Percentiles rank a stretch among this genome's conserved stretches.
phyloP scores from a whole-genome alignment of 2,113 vertebrate genomes.

The Nesogale talazaci region DNA sequence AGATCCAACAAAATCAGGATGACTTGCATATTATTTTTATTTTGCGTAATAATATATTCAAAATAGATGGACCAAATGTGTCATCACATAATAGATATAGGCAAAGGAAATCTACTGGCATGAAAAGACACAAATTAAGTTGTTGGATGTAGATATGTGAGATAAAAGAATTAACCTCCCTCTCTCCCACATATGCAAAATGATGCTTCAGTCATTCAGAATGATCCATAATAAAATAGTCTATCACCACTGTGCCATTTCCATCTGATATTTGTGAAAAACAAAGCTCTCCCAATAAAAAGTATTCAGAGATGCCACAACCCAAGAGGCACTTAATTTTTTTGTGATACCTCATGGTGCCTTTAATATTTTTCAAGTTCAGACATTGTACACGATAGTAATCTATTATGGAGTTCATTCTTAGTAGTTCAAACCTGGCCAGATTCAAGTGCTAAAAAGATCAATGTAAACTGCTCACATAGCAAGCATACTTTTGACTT shows the following conservation, averaged over 20 bases:
- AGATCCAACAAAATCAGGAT: not conserved
- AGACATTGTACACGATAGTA: slow-evolving; percentile 35
- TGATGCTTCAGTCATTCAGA: slow-evolving; percentile 17
- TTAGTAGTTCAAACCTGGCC: slow-evolving; percentile 53
- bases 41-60: not conserved
- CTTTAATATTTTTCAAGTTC: slow-evolving; percentile 64
- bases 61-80: not conserved
- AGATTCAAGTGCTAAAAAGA: slow-evolving; percentile 65
- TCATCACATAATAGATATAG: not conserved
- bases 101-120: not conserved
- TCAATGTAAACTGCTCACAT: slow-evolving; percentile 63
- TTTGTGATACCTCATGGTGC: slow-evolving; percentile 54
- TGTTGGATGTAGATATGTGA: not conserved
- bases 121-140: slow-evolving; percentile 22
- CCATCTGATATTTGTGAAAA: slow-evolving; percentile 15
- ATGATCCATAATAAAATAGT: slow-evolving; percentile 36
- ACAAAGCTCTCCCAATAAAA: slow-evolving; percentile 67
- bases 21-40: not conserved
- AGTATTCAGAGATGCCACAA: not conserved
- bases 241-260: not conserved
- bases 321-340: slow-evolving; percentile 55
- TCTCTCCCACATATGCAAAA: slow-evolving; percentile 37
- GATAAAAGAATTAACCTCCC: slow-evolving; percentile 13
- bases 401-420: slow-evolving; percentile 61
- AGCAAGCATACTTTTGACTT: not conserved